Evolutionary conservation across 2,113 vertebrate species (phyloP), one percentile per base, ranked within the genome.

Genomic region (Thryonomys swinderianus): DNA sequence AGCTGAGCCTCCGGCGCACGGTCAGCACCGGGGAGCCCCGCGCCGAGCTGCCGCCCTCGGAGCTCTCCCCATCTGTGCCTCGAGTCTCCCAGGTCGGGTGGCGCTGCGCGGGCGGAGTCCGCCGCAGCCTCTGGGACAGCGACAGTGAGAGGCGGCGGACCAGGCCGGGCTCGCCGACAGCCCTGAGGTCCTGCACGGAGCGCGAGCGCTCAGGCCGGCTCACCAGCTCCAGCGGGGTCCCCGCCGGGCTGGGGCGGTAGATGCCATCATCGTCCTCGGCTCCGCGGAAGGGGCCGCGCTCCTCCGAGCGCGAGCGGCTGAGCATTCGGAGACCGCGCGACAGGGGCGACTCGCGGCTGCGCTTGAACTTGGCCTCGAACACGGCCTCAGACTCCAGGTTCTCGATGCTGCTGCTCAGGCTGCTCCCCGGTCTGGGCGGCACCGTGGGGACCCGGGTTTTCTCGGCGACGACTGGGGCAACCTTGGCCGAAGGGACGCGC

Each of bases 361-460:
- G 99, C 96, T 99, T 99, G 97, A 99, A 99, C 91, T 99, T 99
- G 18, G 99, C 98, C 94, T 99, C 99, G 18, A 99, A 99, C 64
- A 99, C 98, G n/a, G 99, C 99, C 97, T 99, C 99, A 0, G 99
- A 99, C 66, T 99, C 98, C 0, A 99, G 98, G 97, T 99, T 99
- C 83, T 99, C 98, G 11, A 99, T 98, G 69, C 97, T 96, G 86
- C 95, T 59, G 71, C 94, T 88, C 25, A 96, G 96, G 37, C 97
- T 96, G 91, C 97, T 97, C 90, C 96, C 96, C 9, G 97, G 96
- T 67, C 96, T 91, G 12, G 89, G 89, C 37, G 97, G 96, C 69
- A 95, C 95, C 2, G 83, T 55, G 76, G 89, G 87, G 9, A 97
- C 96, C 51, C 2, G 88, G 40, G 34, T 95, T 13, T 88, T 79